Evolutionary conservation across 2,888 invertebrate species (phyloP), one percentile per base, ranked within the genome.

Genomic region (Tuberolachnus salignus): DNA sequence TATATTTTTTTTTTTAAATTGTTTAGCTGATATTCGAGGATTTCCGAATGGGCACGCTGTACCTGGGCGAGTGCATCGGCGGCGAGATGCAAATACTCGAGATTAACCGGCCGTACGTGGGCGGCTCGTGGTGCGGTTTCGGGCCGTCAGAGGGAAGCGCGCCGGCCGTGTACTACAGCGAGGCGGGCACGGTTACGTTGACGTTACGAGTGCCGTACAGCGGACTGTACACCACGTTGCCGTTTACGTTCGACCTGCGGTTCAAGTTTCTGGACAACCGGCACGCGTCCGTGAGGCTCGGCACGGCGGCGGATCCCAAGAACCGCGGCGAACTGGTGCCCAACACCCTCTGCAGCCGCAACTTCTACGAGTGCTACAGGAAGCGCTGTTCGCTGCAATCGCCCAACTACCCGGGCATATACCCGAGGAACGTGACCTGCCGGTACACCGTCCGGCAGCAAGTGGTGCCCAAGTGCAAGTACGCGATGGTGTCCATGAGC

Each of bases 101-200:
- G 87, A 89, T 94, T 83, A 93, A 93, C 23, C 89, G 93, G 59
- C 94, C 94, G 19, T 94, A 94, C 87, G 94, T 94, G 44, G 94
- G 94, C 63, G 94, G 95, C 81, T 93, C 93, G 23, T 95, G 94
- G 94, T 95, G 95, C 86, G 95, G 94, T 80, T 94, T 94, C 86
- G 94, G 94, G 80, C 89, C 91, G 44, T 92, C 92, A 81, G 90
- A 91, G 44, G 92, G 92, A 81, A 90, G 91, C 51, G 93, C 94
- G 80, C 91, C 93, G 75, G 94, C 94, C 86, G 94, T 93, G 88
- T 94, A 94, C 86, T 94, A 94, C 88, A 94, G 94, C 80, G 92
- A 93, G 84, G 94, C 94, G 57, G 93, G 94, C 82, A 95, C 94
- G 23, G 92, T 94, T 13, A 92, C 93, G 73, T 90, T 94, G 63